phyloP scores from a whole-genome alignment of 2,888 invertebrate genomes.

The Diploptera punctata region DNA sequence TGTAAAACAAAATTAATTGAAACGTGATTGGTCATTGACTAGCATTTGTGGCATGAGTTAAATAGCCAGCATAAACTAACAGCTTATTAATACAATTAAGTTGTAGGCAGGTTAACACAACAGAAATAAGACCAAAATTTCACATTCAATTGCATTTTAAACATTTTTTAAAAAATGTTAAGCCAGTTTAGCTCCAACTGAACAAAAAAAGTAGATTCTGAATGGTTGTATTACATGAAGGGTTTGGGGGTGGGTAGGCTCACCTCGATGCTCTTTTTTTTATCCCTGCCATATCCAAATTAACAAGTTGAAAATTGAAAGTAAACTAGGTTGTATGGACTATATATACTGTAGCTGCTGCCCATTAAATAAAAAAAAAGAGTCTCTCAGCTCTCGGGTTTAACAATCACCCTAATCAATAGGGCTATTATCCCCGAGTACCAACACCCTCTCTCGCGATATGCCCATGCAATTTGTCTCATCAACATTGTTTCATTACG shows the following conservation, averaged over 20 bases:
- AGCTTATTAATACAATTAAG: no score
- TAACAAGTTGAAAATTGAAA: conserved; percentile 38
- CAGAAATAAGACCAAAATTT: no score
- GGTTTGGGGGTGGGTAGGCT: conserved; percentile 11
- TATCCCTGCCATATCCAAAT: conserved; percentile 27
- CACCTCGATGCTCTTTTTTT: conserved; percentile 12
- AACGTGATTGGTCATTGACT: no score
- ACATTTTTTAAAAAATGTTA: no score
- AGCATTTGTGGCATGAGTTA: no score
- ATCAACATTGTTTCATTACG: conserved; percentile 34
- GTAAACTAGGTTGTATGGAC: conserved; percentile 29
- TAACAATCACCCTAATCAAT: conserved; percentile 35
- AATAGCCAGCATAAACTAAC: no score
- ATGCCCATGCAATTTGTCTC: conserved; percentile 36
- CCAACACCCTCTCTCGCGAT: conserved; percentile 14
- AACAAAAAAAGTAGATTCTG: neutral
- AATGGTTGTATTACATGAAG: conserved; percentile 8
- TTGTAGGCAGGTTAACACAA: no score
- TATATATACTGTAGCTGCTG: conserved; percentile 14
- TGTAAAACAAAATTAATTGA: no score
- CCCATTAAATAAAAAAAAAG: conserved; percentile 30
- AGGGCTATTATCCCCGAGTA: conserved; percentile 31
- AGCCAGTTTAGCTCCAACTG: conserved; percentile 6
- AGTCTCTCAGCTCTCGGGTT: conserved; percentile 2
- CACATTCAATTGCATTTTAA: no score